Base-by-base conservation (phyloP, 2,797 vertebrate species). In the Alectoris magna region DNA sequence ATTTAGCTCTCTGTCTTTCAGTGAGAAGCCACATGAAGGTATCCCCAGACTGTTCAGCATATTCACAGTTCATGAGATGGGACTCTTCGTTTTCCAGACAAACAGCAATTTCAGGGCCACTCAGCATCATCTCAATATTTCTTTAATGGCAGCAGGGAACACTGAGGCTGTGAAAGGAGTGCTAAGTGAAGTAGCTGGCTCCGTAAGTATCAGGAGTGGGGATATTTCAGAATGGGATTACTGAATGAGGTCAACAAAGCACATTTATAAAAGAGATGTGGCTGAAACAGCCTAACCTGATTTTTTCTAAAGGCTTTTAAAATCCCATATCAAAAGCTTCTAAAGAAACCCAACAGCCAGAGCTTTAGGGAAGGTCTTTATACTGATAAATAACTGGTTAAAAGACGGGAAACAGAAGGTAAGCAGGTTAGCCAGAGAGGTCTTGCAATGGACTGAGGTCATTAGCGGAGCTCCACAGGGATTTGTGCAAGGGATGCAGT, bases 381-480 rank as follows among this genome's bases (percentile, higher is more conserved):
- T 87, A 55, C 84, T 95, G 92, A 96, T 88, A 92, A 95, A 96
- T 94, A 93, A 91, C 82, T 62, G 82, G 88, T 89, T 89, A 91
- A 89, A 87, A 89, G 85, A 91, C 72, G 87, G 64, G 34, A 39
- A 94, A 93, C 92, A 91, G 89, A 93, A 95, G 78, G 69, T 91
- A 96, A 91, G 82, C 82, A 89, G 84, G 94, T 95, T 95, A 94
- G 76, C 39, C 72, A 95, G 89, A 62, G 48, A 91, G 79, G 59
- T 86, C 76, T 71, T 85, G 79, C 70, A 88, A 27, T 59, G 76
- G 69, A 89, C n/a, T 46, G 55, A 92, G 87, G 87, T 93, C 92
- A 95, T 95, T 92, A 96, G 76, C 6, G 0, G 73, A 81, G 43
- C 72, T 94, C 76, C 91, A 81, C 63, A 26, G 89, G 91, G 94